Evolutionary conservation across 92 coral and sea anemone genomes (phyloP), one percentile per base, ranked within the genome.

Genomic region (Zoanthus solanderi): DNA sequence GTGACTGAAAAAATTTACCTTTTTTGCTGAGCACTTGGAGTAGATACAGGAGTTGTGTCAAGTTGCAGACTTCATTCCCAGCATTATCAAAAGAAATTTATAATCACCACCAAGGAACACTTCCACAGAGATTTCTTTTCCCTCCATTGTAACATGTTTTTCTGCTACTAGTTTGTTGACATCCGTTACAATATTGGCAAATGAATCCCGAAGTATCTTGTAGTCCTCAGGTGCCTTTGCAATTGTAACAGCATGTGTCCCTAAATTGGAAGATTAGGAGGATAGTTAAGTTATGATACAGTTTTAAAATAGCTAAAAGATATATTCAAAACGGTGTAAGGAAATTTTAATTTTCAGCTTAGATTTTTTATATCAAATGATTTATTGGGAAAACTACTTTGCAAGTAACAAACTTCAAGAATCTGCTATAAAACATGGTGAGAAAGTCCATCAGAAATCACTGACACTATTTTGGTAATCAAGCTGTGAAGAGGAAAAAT

Each of bases 31-130:
- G 9, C 69, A 31, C 44, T 12, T 56, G 69, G 69, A 78, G 29
- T 78, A 78, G 44, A 78, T 78, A 58, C 68, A 78, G 6, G 83
- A 54, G 32, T 78, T 30, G 4, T 29, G n/a, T 29, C 68, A 78
- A 12, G 68, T 30, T n/a, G 83, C 83, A n/a, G 83, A 29, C 83
- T 78, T 78, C 69, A 78, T 56, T 53, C 83, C 83, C 48, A 78
- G 45, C 83, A 56, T 78, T 9, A 56, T 30, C 11, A 78, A 32
- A 23, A 23, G 23, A 23, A 23, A 23, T 23, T 23, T 23, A 23
- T 23, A 23, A 23, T 23, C 23, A 23, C 83, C 69, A 7, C 83
- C 83, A 54, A 78, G 69, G 48, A 9, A 78, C 11, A 78, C 17
- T 14, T 78, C 83, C 7, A 54, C 32, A 32, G 69, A 68, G 5